These are phyloP conservation scores for Lophotriccus pileatus DNA, from an alignment of 2,797 vertebrate genomes.

Conservation along the genomic window DNA sequence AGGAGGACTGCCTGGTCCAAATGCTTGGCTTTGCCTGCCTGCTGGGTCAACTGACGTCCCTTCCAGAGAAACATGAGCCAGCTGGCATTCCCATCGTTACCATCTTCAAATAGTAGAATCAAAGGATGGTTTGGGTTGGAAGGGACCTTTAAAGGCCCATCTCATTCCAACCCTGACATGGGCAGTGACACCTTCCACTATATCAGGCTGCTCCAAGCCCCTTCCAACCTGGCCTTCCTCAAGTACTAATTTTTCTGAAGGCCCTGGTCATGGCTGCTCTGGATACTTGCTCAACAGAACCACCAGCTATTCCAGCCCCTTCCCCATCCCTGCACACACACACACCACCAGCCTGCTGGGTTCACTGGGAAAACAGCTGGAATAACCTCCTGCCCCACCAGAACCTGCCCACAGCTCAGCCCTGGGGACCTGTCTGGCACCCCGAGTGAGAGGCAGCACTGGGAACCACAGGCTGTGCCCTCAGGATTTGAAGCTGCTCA, in stretches of 20 bases:
- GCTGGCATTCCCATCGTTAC: neutral
- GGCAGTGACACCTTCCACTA: neutral
- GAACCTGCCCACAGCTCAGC: neutral
- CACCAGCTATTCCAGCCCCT: neutral
- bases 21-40: neutral
- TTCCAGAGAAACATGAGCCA: neutral
- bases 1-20: too few species aligned
- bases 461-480: neutral
- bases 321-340: neutral
- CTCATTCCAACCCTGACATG: neutral
- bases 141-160: neutral
- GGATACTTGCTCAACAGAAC: neutral
- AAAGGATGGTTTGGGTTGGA: neutral
- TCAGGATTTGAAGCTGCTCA: neutral
- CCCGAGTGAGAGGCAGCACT: neutral
- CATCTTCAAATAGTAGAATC: neutral
- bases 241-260: neutral
- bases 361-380: neutral
- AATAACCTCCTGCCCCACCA: neutral
- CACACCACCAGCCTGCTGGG: neutral
- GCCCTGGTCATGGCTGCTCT: fast-evolving
- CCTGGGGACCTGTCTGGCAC: neutral
- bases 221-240: neutral
- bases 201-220: neutral
- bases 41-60: fast-evolving